Percentiles rank a stretch among this genome's conserved stretches.
Conservation (phyloP, 2,113 vertebrate genomes). For the Chamaea fasciata region DNA sequence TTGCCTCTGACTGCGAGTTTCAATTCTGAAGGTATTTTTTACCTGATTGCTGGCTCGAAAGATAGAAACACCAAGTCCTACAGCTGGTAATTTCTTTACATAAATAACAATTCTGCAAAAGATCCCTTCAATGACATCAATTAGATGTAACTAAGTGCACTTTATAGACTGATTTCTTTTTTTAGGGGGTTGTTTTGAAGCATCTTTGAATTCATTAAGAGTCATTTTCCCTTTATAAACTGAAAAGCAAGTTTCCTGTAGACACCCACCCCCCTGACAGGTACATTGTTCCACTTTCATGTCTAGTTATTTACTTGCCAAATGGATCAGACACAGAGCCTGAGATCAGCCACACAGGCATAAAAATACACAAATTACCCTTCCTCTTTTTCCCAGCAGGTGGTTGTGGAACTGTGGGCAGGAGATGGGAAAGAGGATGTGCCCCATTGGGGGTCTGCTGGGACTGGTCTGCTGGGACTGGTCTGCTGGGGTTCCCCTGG, state of each 20-base stretch:
- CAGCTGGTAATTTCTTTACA: conserved; percentile 9
- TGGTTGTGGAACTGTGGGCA: neutral
- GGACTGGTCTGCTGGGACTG: neutral
- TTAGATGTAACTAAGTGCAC: conserved; percentile 38
- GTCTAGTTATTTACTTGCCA: conserved; percentile 42
- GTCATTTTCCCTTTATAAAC: conserved; percentile 33
- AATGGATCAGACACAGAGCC: neutral
- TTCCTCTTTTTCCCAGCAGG: neutral
- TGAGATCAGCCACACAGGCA: neutral
- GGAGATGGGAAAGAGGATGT: neutral
- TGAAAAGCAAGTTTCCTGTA: neutral
- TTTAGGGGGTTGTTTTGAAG: conserved; percentile 30
- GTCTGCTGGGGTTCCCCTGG: neutral
- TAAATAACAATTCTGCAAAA: conserved; percentile 45
- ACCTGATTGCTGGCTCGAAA: neutral
- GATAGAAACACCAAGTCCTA: neutral
- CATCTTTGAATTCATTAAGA: conserved; percentile 40
- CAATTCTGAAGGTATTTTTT: neutral
- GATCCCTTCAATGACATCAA: conserved; percentile 40
- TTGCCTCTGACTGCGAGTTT: neutral
- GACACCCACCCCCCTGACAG: neutral
- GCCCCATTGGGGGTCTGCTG: rapidly evolving
- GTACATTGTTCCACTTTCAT: conserved; percentile 31
- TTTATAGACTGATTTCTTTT: conserved; percentile 41
- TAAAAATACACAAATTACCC: neutral